Base-by-base conservation (phyloP, 2,888 invertebrate species). In the Xanthia togata region DNA sequence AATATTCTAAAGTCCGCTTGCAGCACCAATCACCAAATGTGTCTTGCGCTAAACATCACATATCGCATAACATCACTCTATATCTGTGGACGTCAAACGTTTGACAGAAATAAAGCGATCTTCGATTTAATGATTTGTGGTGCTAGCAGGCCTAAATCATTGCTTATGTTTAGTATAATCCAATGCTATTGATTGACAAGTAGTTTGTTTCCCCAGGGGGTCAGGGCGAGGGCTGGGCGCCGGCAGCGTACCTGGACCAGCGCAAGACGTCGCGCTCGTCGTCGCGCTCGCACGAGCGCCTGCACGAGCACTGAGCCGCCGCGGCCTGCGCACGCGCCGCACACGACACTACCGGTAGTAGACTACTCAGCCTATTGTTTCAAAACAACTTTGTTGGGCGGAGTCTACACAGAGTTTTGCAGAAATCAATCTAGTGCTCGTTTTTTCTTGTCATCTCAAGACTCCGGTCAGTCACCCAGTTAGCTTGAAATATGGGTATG, bases 221-320 rank as follows among this genome's bases (percentile, higher is more conserved):
- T 87, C 97, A 97, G 88, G 97, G 97, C 91, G 98, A 98, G 95
- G 99, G 99, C 87, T 99, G 99, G 99, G 99, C 98, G 79, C 99
- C 99, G 76, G 98, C 99, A 71, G 98, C 99, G 53, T 99, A 99
- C 96, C 97, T 99, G 95, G 98, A 98, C 96, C 98, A 98, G 95
- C 97, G 98, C 92, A 98, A 98, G 96, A 97, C 97, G 23, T 98
- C 98, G 87, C 97, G 98, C 91, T 98, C 98, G 89, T 98, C 98
- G 89, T 97, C 97, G 93, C 97, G 97, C 91, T 97, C 97, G 87
- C 97, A 97, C 93, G 97, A 97, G 92, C 96, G 97, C 84, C 93
- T 97, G 82, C 96, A 95, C 92, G 96, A 96, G 88, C 96, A 96
- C 91, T 96, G 94, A 94, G 82, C 90, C 55, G 60, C 73, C 55